phyloP scores from a whole-genome alignment of 1,140 invertebrate genomes.

The Ceratitis capitata region DNA sequence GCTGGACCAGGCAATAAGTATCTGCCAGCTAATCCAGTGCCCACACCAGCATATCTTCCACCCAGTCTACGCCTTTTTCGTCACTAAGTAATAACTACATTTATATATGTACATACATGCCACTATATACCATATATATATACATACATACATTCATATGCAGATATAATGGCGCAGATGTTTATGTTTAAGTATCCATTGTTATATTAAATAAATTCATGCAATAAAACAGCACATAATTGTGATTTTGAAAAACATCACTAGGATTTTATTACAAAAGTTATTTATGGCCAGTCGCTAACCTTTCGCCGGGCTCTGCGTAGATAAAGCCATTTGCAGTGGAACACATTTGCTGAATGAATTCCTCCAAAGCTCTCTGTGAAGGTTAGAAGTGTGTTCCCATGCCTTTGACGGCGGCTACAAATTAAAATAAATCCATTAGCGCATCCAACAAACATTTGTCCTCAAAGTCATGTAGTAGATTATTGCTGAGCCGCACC shows the following conservation, averaged over 20 bases:
- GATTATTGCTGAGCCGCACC: not conserved
- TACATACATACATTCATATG: too few species aligned
- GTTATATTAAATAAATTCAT: not conserved
- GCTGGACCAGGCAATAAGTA: constrained; percentile 35
- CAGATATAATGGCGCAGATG: not conserved
- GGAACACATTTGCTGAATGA: not conserved
- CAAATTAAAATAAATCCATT: constrained; percentile 13
- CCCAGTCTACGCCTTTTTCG: constrained; percentile 51
- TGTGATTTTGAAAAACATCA: not conserved
- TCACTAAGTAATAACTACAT: not conserved
- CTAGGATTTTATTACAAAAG: not conserved
- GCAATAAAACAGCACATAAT: not conserved
- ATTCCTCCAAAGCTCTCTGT: not conserved
- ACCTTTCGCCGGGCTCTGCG: not conserved
- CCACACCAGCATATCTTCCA: constrained; percentile 54
- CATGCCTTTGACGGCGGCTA: not conserved
- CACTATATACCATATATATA: not conserved
- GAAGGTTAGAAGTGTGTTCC: not conserved
- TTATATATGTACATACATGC: too few species aligned
- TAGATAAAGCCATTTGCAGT: not conserved
- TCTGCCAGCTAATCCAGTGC: constrained; percentile 50
- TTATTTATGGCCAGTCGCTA: not conserved
- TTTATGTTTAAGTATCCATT: not conserved
- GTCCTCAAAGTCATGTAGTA: not conserved
- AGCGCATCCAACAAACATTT: not conserved